A percentile compares a stretch with the other conserved stretches of the same genome.
Conservation (phyloP, 1,140 invertebrate genomes). For the Danaus melanippus region DNA sequence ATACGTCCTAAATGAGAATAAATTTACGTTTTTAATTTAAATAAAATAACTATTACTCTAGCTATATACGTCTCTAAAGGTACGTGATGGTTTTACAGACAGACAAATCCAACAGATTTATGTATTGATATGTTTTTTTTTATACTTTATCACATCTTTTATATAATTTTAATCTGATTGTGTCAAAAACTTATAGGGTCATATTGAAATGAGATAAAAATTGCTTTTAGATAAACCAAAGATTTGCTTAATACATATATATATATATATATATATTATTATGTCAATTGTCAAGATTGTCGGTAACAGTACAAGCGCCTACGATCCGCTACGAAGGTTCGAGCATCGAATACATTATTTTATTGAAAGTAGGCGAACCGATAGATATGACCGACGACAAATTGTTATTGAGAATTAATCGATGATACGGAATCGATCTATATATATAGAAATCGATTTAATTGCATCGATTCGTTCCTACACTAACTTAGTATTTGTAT, state of each 20-base stretch:
- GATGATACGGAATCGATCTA: conserved; percentile 37
- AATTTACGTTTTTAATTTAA: conserved; percentile 15
- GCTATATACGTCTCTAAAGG: conserved; percentile 5
- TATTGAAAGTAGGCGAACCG: conserved; percentile 56
- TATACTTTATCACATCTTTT: not conserved
- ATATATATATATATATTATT: conserved; percentile 1
- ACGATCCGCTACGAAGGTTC: conserved; percentile 49
- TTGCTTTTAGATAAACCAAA: not conserved
- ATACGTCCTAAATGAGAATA: conserved; percentile 5
- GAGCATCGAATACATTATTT: conserved; percentile 57
- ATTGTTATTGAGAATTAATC: conserved; percentile 63
- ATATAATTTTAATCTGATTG: not conserved
- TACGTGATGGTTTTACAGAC: conserved; percentile 16
- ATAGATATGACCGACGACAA: conserved; percentile 61
- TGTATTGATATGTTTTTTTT: too few relatives aligned
- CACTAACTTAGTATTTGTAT: too few relatives aligned
- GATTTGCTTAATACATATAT: conserved; percentile 1
- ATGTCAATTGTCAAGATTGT: conserved; percentile 32
- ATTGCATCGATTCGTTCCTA: too few relatives aligned
- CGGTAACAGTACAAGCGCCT: conserved; percentile 35
- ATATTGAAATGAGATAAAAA: not conserved
- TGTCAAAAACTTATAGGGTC: not conserved
- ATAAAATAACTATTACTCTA: conserved; percentile 18
- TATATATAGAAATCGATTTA: conserved; percentile 22
- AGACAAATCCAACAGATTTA: conserved; percentile 2